Evolutionary conservation across 2,888 invertebrate species (phyloP), one percentile per base, ranked within the genome.

Genomic region (Lasiommata megera): DNA sequence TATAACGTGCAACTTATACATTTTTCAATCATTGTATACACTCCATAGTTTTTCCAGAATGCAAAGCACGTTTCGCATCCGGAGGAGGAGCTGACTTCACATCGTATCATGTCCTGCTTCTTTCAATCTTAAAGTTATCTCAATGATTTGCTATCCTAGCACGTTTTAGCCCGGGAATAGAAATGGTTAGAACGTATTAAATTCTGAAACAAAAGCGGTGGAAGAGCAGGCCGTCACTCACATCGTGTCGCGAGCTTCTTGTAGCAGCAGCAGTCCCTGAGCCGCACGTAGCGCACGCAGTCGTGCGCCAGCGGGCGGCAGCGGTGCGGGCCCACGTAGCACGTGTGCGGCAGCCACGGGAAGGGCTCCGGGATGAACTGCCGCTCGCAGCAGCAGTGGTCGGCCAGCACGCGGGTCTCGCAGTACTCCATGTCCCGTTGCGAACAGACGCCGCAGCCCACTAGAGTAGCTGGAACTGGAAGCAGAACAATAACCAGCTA

Each of bases 331-430:
- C 93, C 93, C 69, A 93, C 73, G 80, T 93, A 93, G 82, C 94
- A 94, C 1, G 93, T 93, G 82, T 94, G 94, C 64, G 94, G 93
- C 66, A 94, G 91, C 87, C 93, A 94, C 17, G 92, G 93, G 74
- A 94, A 92, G 36, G 92, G 92, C 84, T 94, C 94, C 56, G 91
- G 91, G 74, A 92, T 88, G 75, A 91, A 89, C 72, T 89, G 90
- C 66, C 94, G 93, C 77, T 89, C 88, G 79, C 88, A 89, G 79
- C 89, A 88, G 79, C 88, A 88, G 82, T 89, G 88, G 80, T 88
- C 88, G 8, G 83, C 82, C 65, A 94, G 88, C 70, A 92, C 92
- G 18, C 85, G 85, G 63, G 93, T 88, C 69, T 88, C 83, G 80
- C 94, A 94, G 81, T 94, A 94, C 69, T 85, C 88, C 70, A 91